phyloP scores from a whole-genome alignment of 1,140 invertebrate genomes.

The Meteorus sp. region DNA sequence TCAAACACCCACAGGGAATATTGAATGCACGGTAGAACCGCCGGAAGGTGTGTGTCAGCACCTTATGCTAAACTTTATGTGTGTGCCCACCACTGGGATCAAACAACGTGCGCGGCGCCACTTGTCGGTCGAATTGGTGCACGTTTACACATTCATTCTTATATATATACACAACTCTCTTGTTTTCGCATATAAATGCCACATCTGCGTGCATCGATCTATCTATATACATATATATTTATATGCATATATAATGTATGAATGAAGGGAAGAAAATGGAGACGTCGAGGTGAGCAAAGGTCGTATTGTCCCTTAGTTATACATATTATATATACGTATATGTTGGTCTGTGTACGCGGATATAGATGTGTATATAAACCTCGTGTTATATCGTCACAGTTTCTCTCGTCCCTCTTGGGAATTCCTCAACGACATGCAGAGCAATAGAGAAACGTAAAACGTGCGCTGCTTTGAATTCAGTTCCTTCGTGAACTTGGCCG shows the following conservation, averaged over 20 bases:
- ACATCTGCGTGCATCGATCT: no score
- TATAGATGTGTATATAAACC: no score
- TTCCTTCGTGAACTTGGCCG: constrained; percentile 9
- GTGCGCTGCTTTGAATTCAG: background rate
- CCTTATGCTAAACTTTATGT: constrained; percentile 48
- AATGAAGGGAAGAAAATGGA: constrained; percentile 15
- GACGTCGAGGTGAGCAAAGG: background rate
- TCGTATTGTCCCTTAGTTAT: no score
- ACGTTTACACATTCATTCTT: constrained; percentile 4
- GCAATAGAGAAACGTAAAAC: background rate
- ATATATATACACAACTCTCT: no score
- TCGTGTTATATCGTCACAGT: background rate
- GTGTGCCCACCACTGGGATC: constrained; percentile 27
- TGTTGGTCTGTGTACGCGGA: no score
- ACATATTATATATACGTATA: no score
- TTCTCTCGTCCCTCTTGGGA: background rate
- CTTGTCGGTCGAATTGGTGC: constrained; percentile 38
- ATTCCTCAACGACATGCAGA: background rate
- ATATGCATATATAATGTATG: constrained; percentile 1
- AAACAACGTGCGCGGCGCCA: constrained; percentile 47
- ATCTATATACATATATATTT: constrained; percentile 4
- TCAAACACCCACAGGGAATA: background rate
- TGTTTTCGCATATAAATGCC: constrained; percentile 6
- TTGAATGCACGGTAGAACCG: background rate
- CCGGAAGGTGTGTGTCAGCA: constrained; percentile 33